Conservation (phyloP, 2,888 invertebrate genomes). For the Trichacis sp. region DNA sequence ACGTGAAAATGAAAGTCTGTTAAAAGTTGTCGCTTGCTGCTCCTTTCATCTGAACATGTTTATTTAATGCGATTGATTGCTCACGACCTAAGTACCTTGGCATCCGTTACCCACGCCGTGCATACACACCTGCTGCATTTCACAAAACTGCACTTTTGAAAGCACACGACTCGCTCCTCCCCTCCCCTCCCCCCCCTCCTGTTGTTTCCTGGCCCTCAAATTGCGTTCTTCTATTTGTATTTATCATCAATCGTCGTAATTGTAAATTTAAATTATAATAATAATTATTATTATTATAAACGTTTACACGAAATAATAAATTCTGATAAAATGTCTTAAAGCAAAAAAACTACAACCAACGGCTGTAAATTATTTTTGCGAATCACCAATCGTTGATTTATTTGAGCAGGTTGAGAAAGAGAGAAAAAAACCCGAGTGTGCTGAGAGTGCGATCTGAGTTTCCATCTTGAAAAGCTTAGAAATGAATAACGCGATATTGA, state of each 20-base stretch:
- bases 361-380: constrained; percentile 19
- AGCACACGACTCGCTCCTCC: constrained; percentile 21
- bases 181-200: constrained; percentile 41
- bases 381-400: neutral
- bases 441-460: neutral
- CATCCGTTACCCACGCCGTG: constrained; percentile 7
- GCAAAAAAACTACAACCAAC: constrained; percentile 40
- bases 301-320: constrained; percentile 70
- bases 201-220: constrained; percentile 48
- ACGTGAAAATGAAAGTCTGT: neutral
- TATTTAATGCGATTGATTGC: constrained; percentile 27
- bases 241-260: constrained; percentile 69
- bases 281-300: constrained; percentile 70
- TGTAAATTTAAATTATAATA: too few species aligned
- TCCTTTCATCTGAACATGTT: constrained; percentile 32
- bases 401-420: too few species aligned
- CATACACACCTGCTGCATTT: too few species aligned
- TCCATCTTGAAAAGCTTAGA: neutral
- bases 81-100: constrained; percentile 18
- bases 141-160: neutral
- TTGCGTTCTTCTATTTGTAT: constrained; percentile 69
- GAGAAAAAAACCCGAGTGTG: too few species aligned
- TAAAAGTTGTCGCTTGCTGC: constrained; percentile 21
- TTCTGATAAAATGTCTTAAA: constrained; percentile 69
- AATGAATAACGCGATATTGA: neutral